phyloP scores from a whole-genome alignment of 2,797 vertebrate species.

The Poeciliopsis paucimaculata region DNA sequence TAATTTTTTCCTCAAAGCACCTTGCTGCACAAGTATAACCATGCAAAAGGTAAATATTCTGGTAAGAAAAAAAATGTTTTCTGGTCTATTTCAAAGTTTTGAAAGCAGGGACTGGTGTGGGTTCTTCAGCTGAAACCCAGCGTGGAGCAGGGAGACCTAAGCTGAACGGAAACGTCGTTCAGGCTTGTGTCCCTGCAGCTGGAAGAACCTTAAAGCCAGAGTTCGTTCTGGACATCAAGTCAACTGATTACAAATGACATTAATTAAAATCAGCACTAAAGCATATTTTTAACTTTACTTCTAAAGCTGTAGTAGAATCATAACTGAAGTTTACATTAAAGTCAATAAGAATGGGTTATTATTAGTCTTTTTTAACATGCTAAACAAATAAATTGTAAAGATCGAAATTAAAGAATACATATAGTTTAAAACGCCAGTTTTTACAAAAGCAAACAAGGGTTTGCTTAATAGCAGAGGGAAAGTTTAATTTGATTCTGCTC shows the following conservation, averaged over 20 bases:
- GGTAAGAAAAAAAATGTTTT: background rate
- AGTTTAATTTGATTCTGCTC: background rate
- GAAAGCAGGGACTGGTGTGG: background rate
- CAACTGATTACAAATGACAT: constrained; percentile 12
- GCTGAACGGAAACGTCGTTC: background rate
- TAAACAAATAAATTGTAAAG: background rate
- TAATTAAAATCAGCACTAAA: background rate
- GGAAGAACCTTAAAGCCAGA: constrained; percentile 5
- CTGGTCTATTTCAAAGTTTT: constrained; percentile 12
- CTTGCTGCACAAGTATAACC: constrained; percentile 2
- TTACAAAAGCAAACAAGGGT: background rate
- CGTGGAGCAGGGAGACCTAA: constrained; percentile 1
- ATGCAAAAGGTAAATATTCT: background rate
- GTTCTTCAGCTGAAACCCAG: constrained; percentile 22
- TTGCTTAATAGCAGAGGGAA: background rate
- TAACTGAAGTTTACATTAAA: background rate
- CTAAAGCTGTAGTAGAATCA: background rate
- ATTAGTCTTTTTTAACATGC: background rate
- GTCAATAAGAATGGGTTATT: background rate
- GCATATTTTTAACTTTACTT: background rate
- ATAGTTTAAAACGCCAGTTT: background rate
- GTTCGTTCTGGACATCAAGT: constrained; percentile 3
- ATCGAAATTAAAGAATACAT: background rate
- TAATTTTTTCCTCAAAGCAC: constrained; percentile 10
- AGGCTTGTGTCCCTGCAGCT: constrained; percentile 3